Conservation (phyloP, 2,888 invertebrate genomes). For the Caenorhabditis drosophilae region DNA sequence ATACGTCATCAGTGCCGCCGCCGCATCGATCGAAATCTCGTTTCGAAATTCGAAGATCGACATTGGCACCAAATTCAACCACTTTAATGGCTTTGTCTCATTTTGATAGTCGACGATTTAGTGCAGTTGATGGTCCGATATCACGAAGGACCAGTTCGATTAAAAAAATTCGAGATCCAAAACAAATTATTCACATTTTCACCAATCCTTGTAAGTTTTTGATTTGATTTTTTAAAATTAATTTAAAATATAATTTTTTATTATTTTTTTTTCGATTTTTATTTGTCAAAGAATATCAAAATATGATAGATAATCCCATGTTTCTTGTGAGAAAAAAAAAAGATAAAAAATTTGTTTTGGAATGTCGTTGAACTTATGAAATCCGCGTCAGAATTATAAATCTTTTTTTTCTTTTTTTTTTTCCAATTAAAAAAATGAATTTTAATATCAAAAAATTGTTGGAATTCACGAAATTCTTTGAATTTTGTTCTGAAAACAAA, state of each 20-base stretch:
- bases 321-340: too few relatives aligned
- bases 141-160: conserved; percentile 6
- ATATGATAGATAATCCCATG: too few relatives aligned
- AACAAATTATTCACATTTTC: conserved; percentile 33
- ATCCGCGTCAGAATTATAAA: too few relatives aligned
- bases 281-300: neutral
- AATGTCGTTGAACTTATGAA: too few relatives aligned
- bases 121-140: conserved; percentile 22
- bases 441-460: too few relatives aligned
- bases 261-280: conserved; percentile 8
- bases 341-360: too few relatives aligned
- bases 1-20: conserved; percentile 2
- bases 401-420: too few relatives aligned
- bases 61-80: conserved; percentile 21
- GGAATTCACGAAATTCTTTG: too few relatives aligned
- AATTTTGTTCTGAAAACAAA: too few relatives aligned
- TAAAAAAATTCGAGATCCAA: conserved; percentile 18
- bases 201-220: conserved; percentile 33
- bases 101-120: conserved; percentile 29
- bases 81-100: conserved; percentile 21
- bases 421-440: too few relatives aligned
- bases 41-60: conserved; percentile 16
- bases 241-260: neutral
- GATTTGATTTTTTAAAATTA: too few relatives aligned
- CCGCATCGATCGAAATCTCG: neutral